Evolutionary conservation across 2,113 vertebrate species (phyloP).

Genomic region (Ceuthmochares aereus): DNA sequence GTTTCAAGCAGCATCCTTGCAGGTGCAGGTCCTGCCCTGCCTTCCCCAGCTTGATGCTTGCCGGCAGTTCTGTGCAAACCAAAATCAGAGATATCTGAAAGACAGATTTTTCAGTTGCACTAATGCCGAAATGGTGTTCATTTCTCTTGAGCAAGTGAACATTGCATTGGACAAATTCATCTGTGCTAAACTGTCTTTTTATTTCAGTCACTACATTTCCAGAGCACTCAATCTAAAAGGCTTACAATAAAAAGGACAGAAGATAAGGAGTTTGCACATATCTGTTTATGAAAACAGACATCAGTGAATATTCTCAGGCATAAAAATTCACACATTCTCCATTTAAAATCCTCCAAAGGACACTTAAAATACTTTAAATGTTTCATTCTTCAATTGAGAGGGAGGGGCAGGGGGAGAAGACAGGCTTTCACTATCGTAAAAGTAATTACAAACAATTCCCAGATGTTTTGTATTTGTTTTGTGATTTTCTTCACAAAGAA

Average conservation of each 20-base stretch:
- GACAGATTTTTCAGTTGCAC: not conserved
- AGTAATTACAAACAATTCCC: slow-evolving; percentile 44
- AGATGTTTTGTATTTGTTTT: not conserved
- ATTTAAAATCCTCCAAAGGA: slow-evolving; percentile 47
- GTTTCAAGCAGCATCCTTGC: not conserved
- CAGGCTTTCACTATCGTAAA: slow-evolving; percentile 12
- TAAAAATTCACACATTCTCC: slow-evolving; percentile 2
- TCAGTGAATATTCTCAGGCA: slow-evolving; percentile 25
- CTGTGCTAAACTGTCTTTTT: slow-evolving; percentile 8
- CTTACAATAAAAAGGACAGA: slow-evolving; percentile 4
- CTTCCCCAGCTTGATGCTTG: not conserved
- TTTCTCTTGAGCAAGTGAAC: not conserved
- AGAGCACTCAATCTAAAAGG: slow-evolving; percentile 10
- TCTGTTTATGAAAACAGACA: slow-evolving; percentile 41
- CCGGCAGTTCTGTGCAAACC: not conserved
- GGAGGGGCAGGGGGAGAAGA: not conserved
- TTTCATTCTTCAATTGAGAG: not conserved
- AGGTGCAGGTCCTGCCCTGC: not conserved
- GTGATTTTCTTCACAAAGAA: slow-evolving; percentile 21
- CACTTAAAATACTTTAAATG: slow-evolving; percentile 29
- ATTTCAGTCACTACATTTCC: slow-evolving; percentile 19
- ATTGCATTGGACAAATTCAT: not conserved
- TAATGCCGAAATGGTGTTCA: not conserved
- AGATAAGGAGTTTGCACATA: slow-evolving; percentile 44
- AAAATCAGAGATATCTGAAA: slow-evolving; percentile 4